phyloP scores from a whole-genome alignment of 2,888 invertebrate genomes.

The Strigamia crassipes region DNA sequence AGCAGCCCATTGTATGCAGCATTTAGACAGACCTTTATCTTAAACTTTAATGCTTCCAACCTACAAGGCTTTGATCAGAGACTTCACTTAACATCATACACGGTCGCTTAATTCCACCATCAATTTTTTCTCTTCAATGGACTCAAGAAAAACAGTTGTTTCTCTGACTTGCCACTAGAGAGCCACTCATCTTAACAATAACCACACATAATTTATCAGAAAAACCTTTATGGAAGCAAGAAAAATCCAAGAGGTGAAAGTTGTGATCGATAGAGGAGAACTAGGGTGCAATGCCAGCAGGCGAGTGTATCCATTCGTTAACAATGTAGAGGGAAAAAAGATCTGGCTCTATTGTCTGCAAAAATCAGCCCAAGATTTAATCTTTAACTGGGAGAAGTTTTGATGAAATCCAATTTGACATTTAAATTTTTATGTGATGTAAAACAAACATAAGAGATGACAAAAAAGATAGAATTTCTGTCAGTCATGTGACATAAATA shows the following conservation, averaged over 20 bases:
- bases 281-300: background rate
- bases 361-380: no score
- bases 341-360: no score
- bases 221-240: background rate
- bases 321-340: background rate
- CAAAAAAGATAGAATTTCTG: no score
- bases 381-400: no score
- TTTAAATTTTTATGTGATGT: no score
- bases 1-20: background rate
- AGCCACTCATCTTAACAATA: background rate
- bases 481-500: no score
- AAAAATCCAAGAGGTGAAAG: background rate
- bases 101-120: background rate
- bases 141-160: background rate
- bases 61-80: background rate
- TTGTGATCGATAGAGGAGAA: background rate
- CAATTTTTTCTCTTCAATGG: constrained; percentile 6
- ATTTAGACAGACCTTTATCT: background rate
- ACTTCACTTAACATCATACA: background rate
- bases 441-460: no score
- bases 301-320: background rate
- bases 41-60: background rate
- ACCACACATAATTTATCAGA: constrained; percentile 3
- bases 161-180: background rate
- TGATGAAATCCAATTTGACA: no score